Conservation (phyloP, 2,797 vertebrate species). For the Falco novaeseelandiae region DNA sequence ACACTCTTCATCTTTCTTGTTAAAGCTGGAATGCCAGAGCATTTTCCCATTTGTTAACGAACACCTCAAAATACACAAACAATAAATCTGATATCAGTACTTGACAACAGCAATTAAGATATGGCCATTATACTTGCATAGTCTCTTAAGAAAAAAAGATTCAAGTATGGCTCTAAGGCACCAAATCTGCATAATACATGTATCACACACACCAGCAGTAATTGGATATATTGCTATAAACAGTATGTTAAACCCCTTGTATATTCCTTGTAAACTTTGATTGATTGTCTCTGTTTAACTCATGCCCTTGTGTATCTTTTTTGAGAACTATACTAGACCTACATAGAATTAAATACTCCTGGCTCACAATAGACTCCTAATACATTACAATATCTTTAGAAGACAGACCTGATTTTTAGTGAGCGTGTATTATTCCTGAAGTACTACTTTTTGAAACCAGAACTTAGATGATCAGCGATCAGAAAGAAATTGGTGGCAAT, state of each 20-base stretch:
- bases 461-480: background rate
- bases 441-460: background rate
- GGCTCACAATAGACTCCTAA: background rate
- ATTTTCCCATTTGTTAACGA: slow-evolving; percentile 23
- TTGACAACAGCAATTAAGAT: slow-evolving; percentile 76
- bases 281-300: slow-evolving; percentile 68
- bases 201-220: slow-evolving; percentile 72
- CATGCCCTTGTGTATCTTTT: slow-evolving; percentile 19
- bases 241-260: slow-evolving; percentile 57
- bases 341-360: background rate
- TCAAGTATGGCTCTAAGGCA: slow-evolving; percentile 69
- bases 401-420: background rate
- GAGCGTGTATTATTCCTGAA: background rate
- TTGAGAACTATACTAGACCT: background rate
- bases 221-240: slow-evolving; percentile 76
- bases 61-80: slow-evolving; percentile 68
- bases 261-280: slow-evolving; percentile 67
- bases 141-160: slow-evolving; percentile 48
- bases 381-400: background rate
- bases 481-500: background rate
- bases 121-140: slow-evolving; percentile 72
- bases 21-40: background rate
- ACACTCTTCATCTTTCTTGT: background rate
- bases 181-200: slow-evolving; percentile 75
- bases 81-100: slow-evolving; percentile 67